These are phyloP conservation scores for Stichodactyla helianthus DNA, from an alignment of 64 coral and sea anemone genomes.

Conservation along the genomic window DNA sequence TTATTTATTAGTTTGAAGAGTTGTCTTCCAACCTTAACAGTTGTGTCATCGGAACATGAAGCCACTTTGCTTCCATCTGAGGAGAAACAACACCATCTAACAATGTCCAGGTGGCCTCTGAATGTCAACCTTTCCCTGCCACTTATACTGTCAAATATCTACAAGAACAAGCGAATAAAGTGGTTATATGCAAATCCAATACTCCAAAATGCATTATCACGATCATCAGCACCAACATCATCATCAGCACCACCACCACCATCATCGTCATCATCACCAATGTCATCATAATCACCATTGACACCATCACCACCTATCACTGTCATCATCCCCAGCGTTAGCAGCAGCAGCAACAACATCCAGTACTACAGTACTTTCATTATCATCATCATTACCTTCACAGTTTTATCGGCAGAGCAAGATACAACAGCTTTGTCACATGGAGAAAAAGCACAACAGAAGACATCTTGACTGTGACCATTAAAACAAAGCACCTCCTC, in stretches of 20 bases:
- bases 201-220: background rate
- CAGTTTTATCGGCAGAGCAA: slow-evolving; percentile 67
- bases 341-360: background rate
- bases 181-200: no score
- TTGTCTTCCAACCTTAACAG: slow-evolving; percentile 61
- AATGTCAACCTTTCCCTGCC: slow-evolving; percentile 37
- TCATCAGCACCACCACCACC: background rate
- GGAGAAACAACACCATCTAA: slow-evolving; percentile 94
- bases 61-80: slow-evolving; percentile 74
- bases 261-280: background rate
- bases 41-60: slow-evolving; percentile 87
- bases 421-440: slow-evolving; percentile 40
- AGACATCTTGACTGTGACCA: slow-evolving; percentile 64
- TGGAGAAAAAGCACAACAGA: slow-evolving; percentile 59
- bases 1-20: background rate
- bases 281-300: background rate
- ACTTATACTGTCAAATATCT: slow-evolving; percentile 82
- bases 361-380: background rate
- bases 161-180: no score
- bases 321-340: background rate
- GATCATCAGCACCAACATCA: background rate
- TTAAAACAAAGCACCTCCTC: slow-evolving; percentile 33
- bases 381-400: slow-evolving; percentile 25
- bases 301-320: background rate
- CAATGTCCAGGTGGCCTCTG: slow-evolving; percentile 76